Conservation (phyloP, 2,113 vertebrate species). For the Hypanus sabinus region DNA sequence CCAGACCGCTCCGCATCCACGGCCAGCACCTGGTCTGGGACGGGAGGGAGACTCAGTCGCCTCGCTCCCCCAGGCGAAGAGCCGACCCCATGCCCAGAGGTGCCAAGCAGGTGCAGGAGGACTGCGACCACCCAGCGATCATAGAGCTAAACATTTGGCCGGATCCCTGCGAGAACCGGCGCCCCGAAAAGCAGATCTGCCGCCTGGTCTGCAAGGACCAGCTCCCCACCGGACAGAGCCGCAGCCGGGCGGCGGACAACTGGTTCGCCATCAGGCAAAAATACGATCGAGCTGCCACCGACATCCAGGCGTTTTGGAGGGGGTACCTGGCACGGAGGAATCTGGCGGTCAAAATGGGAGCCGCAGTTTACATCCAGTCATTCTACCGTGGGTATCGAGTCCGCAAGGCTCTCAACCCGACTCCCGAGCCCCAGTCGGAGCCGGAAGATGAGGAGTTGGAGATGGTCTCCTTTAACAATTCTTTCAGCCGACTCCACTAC, state of each 20-base stretch:
- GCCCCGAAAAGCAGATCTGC: too few relatives aligned
- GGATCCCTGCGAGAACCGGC: background rate
- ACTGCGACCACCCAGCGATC: background rate
- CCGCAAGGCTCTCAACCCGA: background rate
- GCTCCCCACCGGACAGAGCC: too few relatives aligned
- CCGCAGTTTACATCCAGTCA: slow-evolving; percentile 13
- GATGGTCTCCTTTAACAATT: background rate
- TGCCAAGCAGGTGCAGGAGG: background rate
- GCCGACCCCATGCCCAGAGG: background rate
- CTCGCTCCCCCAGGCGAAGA: too few relatives aligned
- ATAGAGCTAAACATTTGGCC: background rate
- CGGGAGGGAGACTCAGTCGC: too few relatives aligned
- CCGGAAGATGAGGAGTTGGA: background rate
- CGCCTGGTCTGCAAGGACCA: too few relatives aligned
- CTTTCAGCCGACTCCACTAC: background rate
- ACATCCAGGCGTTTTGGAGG: background rate
- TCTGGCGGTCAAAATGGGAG: background rate
- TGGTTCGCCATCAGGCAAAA: background rate
- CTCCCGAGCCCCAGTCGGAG: too few relatives aligned
- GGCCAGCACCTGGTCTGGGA: background rate
- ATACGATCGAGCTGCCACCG: background rate
- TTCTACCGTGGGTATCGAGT: background rate
- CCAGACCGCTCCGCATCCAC: background rate
- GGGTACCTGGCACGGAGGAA: background rate
- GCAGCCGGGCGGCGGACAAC: too few relatives aligned